phyloP scores from a whole-genome alignment of 2,113 vertebrate genomes.

The Cyphomyrus discorhynchus region DNA sequence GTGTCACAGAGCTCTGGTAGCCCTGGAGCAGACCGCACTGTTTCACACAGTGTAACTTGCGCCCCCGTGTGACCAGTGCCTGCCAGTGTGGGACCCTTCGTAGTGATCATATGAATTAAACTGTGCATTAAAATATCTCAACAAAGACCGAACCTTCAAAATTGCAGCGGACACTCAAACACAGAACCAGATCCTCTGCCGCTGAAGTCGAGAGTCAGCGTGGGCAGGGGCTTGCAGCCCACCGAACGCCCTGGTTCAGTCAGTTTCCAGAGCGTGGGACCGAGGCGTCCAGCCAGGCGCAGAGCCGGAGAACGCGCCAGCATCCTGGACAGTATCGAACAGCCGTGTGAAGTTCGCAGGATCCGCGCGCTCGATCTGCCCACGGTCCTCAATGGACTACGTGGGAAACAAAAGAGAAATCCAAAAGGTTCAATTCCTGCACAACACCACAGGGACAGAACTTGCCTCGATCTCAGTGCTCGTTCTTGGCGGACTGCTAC shows the following conservation, averaged over 20 bases:
- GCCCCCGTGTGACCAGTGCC: background rate
- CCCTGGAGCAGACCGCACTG: background rate
- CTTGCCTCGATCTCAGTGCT: background rate
- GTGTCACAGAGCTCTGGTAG: background rate
- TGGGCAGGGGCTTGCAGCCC: background rate
- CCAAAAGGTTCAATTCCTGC: background rate
- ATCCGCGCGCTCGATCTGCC: background rate
- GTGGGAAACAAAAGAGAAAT: background rate
- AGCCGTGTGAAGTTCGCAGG: background rate
- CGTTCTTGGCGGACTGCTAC: background rate
- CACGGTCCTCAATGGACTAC: background rate
- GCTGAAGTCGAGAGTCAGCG: background rate
- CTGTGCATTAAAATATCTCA: background rate
- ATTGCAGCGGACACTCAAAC: background rate
- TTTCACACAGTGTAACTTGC: background rate
- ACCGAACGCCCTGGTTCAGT: background rate
- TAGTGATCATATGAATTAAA: background rate
- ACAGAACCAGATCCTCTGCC: background rate
- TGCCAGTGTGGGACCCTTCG: background rate
- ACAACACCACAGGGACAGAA: background rate
- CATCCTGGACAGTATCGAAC: background rate
- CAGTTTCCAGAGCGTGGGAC: background rate
- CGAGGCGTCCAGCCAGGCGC: background rate
- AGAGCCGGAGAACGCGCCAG: background rate
- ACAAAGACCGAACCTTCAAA: background rate